These are phyloP conservation scores for Oreortyx pictus DNA, from an alignment of 2,797 vertebrate species.

Conservation along the genomic window DNA sequence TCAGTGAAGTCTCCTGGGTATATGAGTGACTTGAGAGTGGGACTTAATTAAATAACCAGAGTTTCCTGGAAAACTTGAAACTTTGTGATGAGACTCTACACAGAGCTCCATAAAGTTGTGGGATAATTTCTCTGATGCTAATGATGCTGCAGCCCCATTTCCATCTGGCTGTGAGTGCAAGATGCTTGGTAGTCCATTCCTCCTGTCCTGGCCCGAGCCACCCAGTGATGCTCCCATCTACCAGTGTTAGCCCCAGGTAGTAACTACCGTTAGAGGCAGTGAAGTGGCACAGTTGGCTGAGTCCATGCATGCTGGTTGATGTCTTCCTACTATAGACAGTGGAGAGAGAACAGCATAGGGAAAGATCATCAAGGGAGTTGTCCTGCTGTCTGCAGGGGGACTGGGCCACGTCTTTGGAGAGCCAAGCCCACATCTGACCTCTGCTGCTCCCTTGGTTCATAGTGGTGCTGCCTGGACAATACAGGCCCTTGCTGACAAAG, in stretches of 20 bases:
- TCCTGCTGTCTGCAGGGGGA: neutral
- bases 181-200: neutral
- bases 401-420: neutral
- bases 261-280: neutral
- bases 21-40: neutral
- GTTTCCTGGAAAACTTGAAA: neutral
- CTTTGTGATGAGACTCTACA: neutral
- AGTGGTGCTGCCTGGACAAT: neutral
- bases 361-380: neutral
- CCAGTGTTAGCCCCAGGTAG: neutral
- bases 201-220: neutral
- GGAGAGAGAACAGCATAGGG: neutral
- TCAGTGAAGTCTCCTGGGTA: neutral
- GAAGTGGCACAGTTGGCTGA: neutral
- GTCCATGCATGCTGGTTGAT: neutral
- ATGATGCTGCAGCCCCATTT: neutral
- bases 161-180: neutral
- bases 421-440: neutral
- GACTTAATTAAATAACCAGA: neutral
- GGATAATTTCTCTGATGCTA: rapidly evolving
- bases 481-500: neutral
- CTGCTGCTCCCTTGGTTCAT: neutral
- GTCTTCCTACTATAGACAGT: neutral
- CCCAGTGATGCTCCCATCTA: neutral
- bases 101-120: neutral